Evolutionary conservation across 2,797 vertebrate genomes (phyloP), one percentile per base, ranked within the genome.

Genomic region (Coluber constrictor): DNA sequence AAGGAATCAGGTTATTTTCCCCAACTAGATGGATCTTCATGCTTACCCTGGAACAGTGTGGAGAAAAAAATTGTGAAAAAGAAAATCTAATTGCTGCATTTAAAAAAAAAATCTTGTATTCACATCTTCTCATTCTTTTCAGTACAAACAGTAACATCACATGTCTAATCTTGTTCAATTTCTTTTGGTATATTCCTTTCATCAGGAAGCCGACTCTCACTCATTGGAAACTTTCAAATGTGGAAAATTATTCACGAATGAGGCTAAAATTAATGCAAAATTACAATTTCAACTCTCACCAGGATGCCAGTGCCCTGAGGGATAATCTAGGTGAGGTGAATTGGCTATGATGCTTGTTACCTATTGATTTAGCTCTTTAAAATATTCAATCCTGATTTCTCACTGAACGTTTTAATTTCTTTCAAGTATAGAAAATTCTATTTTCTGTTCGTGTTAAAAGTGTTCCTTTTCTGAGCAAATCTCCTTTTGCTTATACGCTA

Each of bases 211-310:
- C 97, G 94, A 97, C 97, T 90, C 96, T 97, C 95, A 94, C 98
- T 97, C 98, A 98, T 95, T 99, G 99, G 98, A 98, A 99, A 92
- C 97, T 99, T 91, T 99, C 99, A 89, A 99, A 98, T 11, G 99
- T 98, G 47, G 99, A 99, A 97, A 99, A 99, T 97, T 99, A 98
- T 95, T 99, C 99, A 43, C 98, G 99, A 86, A 99, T 99, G 99
- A 98, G 98, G 94, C 98, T 99, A 93, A 99, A 99, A 96, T 96
- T 99, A 90, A 98, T 99, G 43, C 98, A 98, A 43, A 99, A 99
- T 96, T 98, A 98, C 97, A 99, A 97, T 97, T 99, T 98, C 95
- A 98, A 98, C 94, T 97, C 97, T 29, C 99, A 99, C 93, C 95
- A 97, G 92, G 99, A 99, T 92, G 99, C 99, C 96, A 99, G 99